Base-by-base conservation (phyloP, 2,888 invertebrate species). In the Syrista parreyssii region DNA sequence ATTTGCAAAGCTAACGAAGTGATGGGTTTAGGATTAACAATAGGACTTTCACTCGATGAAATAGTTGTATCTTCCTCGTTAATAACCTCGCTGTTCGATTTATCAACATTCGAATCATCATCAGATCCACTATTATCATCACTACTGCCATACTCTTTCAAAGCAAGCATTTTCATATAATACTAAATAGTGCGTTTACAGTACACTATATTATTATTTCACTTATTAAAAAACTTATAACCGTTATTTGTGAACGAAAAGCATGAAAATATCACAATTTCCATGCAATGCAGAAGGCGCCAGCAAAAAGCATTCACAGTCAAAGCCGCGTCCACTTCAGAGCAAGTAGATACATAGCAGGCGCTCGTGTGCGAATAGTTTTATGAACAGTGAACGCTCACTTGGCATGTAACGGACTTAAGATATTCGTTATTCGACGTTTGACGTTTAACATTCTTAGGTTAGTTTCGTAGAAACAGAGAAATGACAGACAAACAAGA, bases 81-180 rank as follows among this genome's bases (percentile, higher is more conserved):
- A 81, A 91, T 88, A 88, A 82, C 82, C 80, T 86, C 84, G 68
- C 88, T 90, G 76, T 84, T 86, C n/a, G 85, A 33, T 34, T 40
- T 76, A 73, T 77, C 72, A 23, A 35, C 12, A 69, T 36, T 76
- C 12, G 77, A 75, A 55, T 84, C 84, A 40, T 81, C 87, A 81
- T 92, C 92, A 1, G 87, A 79, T 80, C 92, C 92, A 72, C 82
- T 86, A 80, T 90, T 91, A 40, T 94, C 94, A 68, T 93, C 94
- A 78, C 96, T 96, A 88, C 95, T 95, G 3, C 94, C 95, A 86
- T 97, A 97, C 82, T 94, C 93, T 92, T 95, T 93, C 84, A 97
- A 92, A 68, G 95, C 94, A 79, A 96, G 91, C 96, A 97, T 97
- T 84, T 84, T 91, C 74, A 78, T 79, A 75, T 32, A 68, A 34